Base-by-base conservation (phyloP, 2,888 invertebrate species). In the Eupithecia centaureata region DNA sequence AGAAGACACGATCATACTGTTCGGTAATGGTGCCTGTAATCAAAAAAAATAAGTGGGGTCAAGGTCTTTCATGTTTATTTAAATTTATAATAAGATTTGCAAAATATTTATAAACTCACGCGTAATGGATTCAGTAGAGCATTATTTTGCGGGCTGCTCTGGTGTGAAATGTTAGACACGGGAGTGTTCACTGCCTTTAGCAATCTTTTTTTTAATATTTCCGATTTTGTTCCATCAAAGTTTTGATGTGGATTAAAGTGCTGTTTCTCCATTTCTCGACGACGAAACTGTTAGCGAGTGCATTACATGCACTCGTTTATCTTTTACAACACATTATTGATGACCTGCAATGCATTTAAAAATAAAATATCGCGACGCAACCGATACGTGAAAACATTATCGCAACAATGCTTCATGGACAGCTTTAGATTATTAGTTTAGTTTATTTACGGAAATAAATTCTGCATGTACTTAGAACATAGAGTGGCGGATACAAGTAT, bases 121-220 rank as follows among this genome's bases (percentile, higher is more conserved):
- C 90, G 89, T 80, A 92, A 87, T 74, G 90, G 86, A 85, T 91
- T 93, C 82, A 92, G 80, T 76, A 92, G 81, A 78, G 88, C 92
- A 91, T 92, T 92, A 76, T 92, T 90, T 75, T 89, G 91, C 68
- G 87, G 78, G 78, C 82, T 85, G 76, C 82, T 88, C 76, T 86
- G 87, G 74, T 88, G 80, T 74, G 86, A 78, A 84, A 85, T 86
- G 63, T 81, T 82, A 75, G 78, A 82, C 73, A 84, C 76, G 73
- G 87, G 81, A 73, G 85, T 80, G 78, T 85, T 89, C 66, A 81
- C 80, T 52, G 91, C 86, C 84, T 92, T 92, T 78, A 93, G 83
- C 82, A 93, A 87, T 88, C 92, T 90, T 86, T 92, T 93, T 90
- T 92, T 92, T 82, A 93, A 89, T 82, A 93, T 92, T 87, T 92